Base-by-base conservation (phyloP, 2,888 invertebrate genomes). In the Acholoe squamosa region DNA sequence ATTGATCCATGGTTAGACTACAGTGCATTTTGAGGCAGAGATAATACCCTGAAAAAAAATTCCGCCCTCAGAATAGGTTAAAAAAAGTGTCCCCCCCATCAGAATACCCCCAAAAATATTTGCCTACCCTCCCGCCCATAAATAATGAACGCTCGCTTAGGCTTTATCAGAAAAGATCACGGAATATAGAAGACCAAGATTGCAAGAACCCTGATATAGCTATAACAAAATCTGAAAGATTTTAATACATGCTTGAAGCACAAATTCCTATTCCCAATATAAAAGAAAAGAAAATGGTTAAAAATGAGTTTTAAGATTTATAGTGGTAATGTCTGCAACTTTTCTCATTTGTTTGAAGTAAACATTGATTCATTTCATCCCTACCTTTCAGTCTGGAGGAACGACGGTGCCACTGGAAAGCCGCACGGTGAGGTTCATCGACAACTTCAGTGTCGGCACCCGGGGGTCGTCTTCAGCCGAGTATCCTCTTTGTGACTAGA, bases 361-460 rank as follows among this genome's bases (percentile, higher is more conserved):
- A 43, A 10, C 43, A 10, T 43, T 34, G 7, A 10, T 86, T 10
- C 52, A 0, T 25, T 54, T 10, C n/a, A n/a, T 67, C 28, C 19
- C 67, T 16, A 89, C 22, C 25, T 90, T 71, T 25, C 90, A 93
- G 93, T 93, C 93, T 91, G 99, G 99, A 67, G 99, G 99, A 90
- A 99, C 99, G 5, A 98, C 98, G 61, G 98, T 99, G 7, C 99
- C 99, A 0, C 96, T 99, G 90, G 99, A 99, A 95, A 98, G 98
- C 95, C 98, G 99, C 95, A 99, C 99, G 0, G 99, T 99, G 0
- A 97, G 99, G 89, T 99, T 98, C 96, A 98, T 99, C 90, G 99
- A 99, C 96, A 99, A 99, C 96, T 99, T 99, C 96, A 99, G 99
- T 96, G 98, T 98, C 28, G 99, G 99, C 84, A 98, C 98, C 0